phyloP scores from a whole-genome alignment of 2,113 vertebrate genomes.

The Anoura caudifer region DNA sequence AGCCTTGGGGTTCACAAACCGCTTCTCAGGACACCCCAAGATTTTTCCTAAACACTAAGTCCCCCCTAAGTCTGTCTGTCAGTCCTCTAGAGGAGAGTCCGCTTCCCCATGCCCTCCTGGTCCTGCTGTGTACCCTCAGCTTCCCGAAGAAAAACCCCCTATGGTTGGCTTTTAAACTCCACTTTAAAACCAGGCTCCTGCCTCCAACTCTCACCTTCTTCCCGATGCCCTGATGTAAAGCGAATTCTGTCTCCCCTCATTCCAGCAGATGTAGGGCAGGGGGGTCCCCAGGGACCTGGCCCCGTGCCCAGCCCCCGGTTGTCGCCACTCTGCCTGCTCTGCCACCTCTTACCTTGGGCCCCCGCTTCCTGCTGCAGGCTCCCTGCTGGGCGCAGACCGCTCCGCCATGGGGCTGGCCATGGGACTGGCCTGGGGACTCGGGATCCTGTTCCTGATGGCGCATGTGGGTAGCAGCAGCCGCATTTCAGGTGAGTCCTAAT shows the following conservation, averaged over 20 bases:
- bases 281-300: too few relatives aligned
- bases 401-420: slow-evolving; percentile 88
- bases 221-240: not conserved
- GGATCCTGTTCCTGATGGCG: slow-evolving; percentile 84
- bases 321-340: not conserved
- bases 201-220: not conserved
- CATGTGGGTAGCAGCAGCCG: slow-evolving; percentile 80
- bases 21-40: not conserved
- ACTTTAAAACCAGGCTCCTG: not conserved
- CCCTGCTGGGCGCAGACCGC: slow-evolving; percentile 43
- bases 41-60: not conserved
- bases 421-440: slow-evolving; percentile 82
- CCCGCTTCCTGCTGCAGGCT: slow-evolving; percentile 51
- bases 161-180: not conserved
- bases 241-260: not conserved
- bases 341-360: not conserved
- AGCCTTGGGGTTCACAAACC: not conserved
- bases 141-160: not conserved
- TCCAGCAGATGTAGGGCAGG: not conserved
- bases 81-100: not conserved
- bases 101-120: not conserved
- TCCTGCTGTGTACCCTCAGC: not conserved
- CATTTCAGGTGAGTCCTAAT: slow-evolving; percentile 87
- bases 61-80: not conserved
- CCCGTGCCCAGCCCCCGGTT: not conserved